Evolutionary conservation across 1,140 invertebrate species (phyloP), one percentile per base, ranked within the genome.

Genomic region (Nymphalis io): DNA sequence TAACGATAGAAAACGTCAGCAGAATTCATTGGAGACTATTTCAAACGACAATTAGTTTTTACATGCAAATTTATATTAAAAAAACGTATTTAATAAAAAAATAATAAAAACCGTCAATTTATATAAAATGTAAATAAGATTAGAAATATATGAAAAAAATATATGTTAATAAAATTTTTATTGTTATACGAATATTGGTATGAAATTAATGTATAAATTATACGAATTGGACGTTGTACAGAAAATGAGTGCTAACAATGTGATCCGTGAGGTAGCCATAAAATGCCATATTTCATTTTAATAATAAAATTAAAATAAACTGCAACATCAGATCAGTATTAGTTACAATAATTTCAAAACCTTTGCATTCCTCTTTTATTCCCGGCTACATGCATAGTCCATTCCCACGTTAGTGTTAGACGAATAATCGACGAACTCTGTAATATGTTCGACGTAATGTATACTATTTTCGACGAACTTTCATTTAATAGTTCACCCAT

Each of bases 221-320:
- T 78, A 78, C 69, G 68, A 62, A 79, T 79, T 86, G 79, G 81
- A 75, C 74, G 76, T 74, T 88, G 82, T 87, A 84, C 81, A 86
- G 77, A 70, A 78, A 74, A 75, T 65, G 79, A 83, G 84, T 87
- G 85, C 82, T 86, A 82, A 84, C 75, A 75, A 83, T 86, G 83
- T 89, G 86, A 86, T 88, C 84, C 85, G 87, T 85, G 86, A 89
- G 87, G 88, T 88, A 91, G 88, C 87, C 88, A 91, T 89, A 84
- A 82, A 82, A 89, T 88, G 88, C 88, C 88, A 91, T 84, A 84
- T 76, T 76, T 79, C 73, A 76, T 79, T 81, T 80, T 80, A 83
- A 78, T 75, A 75, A 78, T 74, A 51, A 72, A 74, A 59, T 59
- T 59, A 46, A 61, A 62, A 61, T 62, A 67, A 62, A 72, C 16